Conservation (phyloP, 1,140 invertebrate genomes). For the Phocides pigmalion region DNA sequence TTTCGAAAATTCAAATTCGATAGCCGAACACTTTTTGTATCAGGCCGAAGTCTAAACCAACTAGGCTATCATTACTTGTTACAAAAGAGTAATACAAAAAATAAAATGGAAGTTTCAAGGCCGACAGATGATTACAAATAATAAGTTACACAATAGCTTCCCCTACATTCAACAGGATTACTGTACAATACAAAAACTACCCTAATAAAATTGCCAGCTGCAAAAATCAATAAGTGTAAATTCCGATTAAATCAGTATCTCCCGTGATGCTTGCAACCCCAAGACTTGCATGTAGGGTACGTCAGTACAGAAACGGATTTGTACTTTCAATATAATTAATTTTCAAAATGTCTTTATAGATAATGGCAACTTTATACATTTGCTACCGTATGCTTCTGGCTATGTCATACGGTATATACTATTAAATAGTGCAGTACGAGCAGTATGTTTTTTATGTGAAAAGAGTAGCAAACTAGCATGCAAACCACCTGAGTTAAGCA, state of each 20-base stretch:
- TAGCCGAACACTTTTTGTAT: too few species aligned
- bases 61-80: too few species aligned
- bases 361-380: too few species aligned
- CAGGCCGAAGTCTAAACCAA: too few species aligned
- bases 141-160: slow-evolving; percentile 10
- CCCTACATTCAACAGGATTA: slow-evolving; percentile 20
- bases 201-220: slow-evolving; percentile 32
- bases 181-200: slow-evolving; percentile 22
- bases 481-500: too few species aligned
- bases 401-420: too few species aligned
- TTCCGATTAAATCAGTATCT: slow-evolving; percentile 39
- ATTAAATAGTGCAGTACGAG: too few species aligned
- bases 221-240: slow-evolving; percentile 29
- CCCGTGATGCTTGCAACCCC: slow-evolving; percentile 36
- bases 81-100: neutral
- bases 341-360: too few species aligned
- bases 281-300: neutral
- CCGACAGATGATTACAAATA: slow-evolving; percentile 29
- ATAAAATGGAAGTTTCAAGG: slow-evolving; percentile 22
- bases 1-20: too few species aligned
- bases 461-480: too few species aligned
- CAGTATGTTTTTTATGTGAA: too few species aligned
- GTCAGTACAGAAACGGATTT: slow-evolving; percentile 1
- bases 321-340: neutral
- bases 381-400: too few species aligned